Percentiles rank a stretch among this genome's conserved stretches.
Evolutionary conservation across 2,113 vertebrate species (phyloP).

Genomic region (Paralichthys olivaceus): DNA sequence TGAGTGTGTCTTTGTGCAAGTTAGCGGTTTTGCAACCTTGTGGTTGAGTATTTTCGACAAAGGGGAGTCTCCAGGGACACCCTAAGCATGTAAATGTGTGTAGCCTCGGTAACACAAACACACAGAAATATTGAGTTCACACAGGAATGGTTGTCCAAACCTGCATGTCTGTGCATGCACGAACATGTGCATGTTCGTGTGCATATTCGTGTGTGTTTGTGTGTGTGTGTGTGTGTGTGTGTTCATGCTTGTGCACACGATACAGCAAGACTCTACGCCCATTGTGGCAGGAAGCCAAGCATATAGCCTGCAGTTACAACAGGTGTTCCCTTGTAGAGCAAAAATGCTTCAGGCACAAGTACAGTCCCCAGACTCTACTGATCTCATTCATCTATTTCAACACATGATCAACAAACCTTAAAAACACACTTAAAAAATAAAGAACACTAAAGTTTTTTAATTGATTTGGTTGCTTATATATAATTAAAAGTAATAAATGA

Average conservation of each 20-base stretch:
- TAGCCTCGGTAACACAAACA: conserved; percentile 10
- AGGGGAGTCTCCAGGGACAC: conserved; percentile 80
- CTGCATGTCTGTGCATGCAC: conserved; percentile 10
- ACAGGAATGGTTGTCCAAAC: neutral
- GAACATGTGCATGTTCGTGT: conserved; percentile 8
- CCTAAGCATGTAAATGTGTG: conserved; percentile 44
- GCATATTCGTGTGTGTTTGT: neutral
- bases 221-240: conserved; percentile 1
- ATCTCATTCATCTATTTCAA: conserved; percentile 18
- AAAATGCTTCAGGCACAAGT: conserved; percentile 12
- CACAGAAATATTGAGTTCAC: neutral
- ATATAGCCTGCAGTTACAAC: conserved; percentile 68
- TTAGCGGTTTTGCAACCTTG: conserved; percentile 66
- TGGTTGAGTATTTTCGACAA: conserved; percentile 66
- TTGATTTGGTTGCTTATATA: no score
- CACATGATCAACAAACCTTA: neutral
- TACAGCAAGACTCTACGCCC: conserved; percentile 39
- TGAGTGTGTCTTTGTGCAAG: conserved; percentile 60
- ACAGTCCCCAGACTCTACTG: neutral
- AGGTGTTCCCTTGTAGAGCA: conserved; percentile 72
- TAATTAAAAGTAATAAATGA: no score
- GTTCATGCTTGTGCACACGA: conserved; percentile 9
- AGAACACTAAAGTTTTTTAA: no score
- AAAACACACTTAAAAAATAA: neutral
- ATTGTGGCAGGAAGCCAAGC: conserved; percentile 76